Base-by-base conservation (phyloP, 2,888 invertebrate genomes). In the Agrochola circellaris region DNA sequence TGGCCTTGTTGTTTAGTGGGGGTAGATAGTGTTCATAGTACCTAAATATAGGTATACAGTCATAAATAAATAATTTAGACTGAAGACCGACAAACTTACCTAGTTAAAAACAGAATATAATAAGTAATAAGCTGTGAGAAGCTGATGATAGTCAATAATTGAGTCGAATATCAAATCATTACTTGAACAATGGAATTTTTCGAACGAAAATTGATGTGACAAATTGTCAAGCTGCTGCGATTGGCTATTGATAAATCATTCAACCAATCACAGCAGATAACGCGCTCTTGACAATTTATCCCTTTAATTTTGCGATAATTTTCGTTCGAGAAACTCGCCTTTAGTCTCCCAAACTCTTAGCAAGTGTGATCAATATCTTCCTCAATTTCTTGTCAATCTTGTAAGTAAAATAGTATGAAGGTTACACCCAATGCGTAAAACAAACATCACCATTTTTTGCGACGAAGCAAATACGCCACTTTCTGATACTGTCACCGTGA, bases 401-500 rank as follows among this genome's bases (percentile, higher is more conserved):
- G 7, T 66, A 8, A 5, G 20, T 30, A 20, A 48, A 48, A 23
- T 66, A 48, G 13, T 30, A 20, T 20, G 15, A 48, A 51, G 9
- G n/a, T 51, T 48, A 67, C 15, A 23, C 2, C 15, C 6, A 15
- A 67, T 34, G 9, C 6, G n/a, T 17, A 34, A 11, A n/a, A 11
- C 13, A 56, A 56, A 34, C 4, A 42, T 23, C 15, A 1, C 13
- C 11, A 54, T 64, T 56, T 38, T 61, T 38, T 42, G 34, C 76
- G 17, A 20, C 65, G 51, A 5, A 54, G n/a, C 26, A 23, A 51
- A 54, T 42, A 45, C 45, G 7, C 23, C 26, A 26, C 23, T 42
- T 26, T 71, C 58, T 72, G 74, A 34, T 45, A 64, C 66, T 64
- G 60, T 68, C 68, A 81, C n/a, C 20, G 23, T 86, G 73, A 86